Percentiles rank a stretch among this genome's conserved stretches.
phyloP scores from a whole-genome alignment of 2,113 vertebrate genomes.

The Platichthys flesus region DNA sequence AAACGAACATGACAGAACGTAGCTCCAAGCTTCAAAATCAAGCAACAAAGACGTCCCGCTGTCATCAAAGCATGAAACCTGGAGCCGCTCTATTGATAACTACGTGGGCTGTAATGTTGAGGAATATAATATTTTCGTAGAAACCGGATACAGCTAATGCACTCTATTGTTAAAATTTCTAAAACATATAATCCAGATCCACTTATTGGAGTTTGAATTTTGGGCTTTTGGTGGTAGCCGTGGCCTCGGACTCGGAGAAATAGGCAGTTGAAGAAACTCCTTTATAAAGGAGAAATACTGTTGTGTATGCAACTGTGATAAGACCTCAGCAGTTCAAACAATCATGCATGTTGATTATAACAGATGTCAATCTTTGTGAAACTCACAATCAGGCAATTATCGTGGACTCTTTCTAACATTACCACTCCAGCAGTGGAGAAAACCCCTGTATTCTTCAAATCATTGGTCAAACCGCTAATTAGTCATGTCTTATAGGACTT shows the following conservation, averaged over 20 bases:
- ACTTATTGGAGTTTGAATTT: conserved; percentile 3
- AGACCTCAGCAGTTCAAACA: background rate
- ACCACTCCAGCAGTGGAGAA: background rate
- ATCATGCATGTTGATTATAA: background rate
- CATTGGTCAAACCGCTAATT: background rate
- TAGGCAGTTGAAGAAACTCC: background rate
- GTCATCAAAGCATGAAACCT: conserved; percentile 48
- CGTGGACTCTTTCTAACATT: background rate
- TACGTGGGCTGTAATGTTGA: background rate
- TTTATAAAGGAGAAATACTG: background rate
- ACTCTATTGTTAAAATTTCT: too few species aligned
- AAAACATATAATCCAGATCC: background rate
- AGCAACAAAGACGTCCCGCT: conserved; percentile 47
- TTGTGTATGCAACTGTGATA: too few species aligned
- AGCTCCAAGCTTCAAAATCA: too few species aligned
- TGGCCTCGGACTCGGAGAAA: background rate
- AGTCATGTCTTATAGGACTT: too few species aligned
- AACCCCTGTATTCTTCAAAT: background rate
- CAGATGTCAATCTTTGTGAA: background rate
- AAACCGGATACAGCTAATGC: too few species aligned
- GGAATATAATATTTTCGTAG: too few species aligned
- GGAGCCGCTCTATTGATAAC: conserved; percentile 29
- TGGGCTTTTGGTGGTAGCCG: background rate
- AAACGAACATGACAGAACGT: conserved; percentile 51
- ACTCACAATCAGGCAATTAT: background rate